These are phyloP conservation scores for Pelodiscus sinensis DNA, from an alignment of 2,113 vertebrate genomes.

Conservation along the genomic window DNA sequence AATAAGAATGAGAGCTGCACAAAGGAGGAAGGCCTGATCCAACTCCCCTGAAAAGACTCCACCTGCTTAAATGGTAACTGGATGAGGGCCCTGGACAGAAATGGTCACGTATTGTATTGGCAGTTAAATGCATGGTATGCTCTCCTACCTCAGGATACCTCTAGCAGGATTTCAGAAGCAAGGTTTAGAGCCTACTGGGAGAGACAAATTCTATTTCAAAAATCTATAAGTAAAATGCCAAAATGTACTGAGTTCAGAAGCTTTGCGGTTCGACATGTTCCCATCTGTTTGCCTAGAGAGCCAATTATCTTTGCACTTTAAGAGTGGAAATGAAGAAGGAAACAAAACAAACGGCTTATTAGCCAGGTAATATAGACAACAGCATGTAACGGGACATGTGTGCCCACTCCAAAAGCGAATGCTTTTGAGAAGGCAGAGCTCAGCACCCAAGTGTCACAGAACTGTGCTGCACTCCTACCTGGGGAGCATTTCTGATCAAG, in stretches of 20 bases:
- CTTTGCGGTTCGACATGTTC: background rate
- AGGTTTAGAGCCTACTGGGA: background rate
- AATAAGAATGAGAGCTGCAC: background rate
- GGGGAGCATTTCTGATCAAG: background rate
- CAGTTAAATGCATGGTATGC: background rate
- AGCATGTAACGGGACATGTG: background rate
- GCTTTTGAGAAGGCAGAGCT: background rate
- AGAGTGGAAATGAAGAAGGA: background rate
- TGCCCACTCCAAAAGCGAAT: background rate
- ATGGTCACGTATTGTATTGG: background rate
- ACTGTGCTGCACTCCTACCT: background rate
- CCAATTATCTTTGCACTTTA: background rate
- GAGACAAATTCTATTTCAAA: background rate
- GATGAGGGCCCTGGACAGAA: background rate
- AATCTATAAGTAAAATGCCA: background rate
- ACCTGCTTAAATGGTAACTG: background rate
- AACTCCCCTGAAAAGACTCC: background rate
- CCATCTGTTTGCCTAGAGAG: background rate
- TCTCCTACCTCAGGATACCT: background rate
- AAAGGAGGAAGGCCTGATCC: background rate
- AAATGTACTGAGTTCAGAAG: background rate
- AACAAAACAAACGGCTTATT: background rate
- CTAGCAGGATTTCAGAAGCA: background rate
- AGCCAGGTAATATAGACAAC: background rate
- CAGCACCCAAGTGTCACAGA: background rate